Conservation (phyloP, 2,797 vertebrate species). For the Scolopax rusticola region DNA sequence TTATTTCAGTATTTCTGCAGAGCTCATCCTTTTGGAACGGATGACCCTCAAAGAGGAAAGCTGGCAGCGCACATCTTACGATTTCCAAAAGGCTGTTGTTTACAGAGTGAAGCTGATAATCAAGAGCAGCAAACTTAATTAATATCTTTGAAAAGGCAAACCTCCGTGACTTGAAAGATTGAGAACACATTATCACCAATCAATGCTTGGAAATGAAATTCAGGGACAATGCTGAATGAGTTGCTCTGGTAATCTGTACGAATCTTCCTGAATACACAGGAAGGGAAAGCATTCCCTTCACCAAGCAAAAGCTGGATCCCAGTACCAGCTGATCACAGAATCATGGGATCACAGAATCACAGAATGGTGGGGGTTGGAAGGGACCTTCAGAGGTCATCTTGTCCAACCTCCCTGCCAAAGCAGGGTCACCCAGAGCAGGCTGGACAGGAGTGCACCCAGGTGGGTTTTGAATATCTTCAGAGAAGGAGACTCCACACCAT, state of each 20-base stretch:
- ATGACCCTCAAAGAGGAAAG: neutral
- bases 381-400: neutral
- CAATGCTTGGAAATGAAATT: neutral
- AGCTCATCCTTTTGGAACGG: neutral
- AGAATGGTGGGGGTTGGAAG: neutral
- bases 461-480: neutral
- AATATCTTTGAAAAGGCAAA: conserved; percentile 16
- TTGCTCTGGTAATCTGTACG: neutral
- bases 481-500: neutral
- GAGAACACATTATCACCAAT: neutral
- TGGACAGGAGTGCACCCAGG: neutral
- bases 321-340: neutral
- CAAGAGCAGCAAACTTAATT: conserved; percentile 19
- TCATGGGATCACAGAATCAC: neutral
- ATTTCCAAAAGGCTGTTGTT: neutral
- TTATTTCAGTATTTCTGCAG: neutral
- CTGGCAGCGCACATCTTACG: neutral
- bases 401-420: neutral
- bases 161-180: neutral
- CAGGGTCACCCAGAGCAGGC: neutral
- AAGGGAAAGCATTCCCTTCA: neutral
- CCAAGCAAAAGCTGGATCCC: neutral
- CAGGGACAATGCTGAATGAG: neutral
- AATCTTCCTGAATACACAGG: neutral
- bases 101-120: neutral